These are phyloP conservation scores for Talpa occidentalis DNA, from an alignment of 2,113 vertebrate species.

Conservation along the genomic window DNA sequence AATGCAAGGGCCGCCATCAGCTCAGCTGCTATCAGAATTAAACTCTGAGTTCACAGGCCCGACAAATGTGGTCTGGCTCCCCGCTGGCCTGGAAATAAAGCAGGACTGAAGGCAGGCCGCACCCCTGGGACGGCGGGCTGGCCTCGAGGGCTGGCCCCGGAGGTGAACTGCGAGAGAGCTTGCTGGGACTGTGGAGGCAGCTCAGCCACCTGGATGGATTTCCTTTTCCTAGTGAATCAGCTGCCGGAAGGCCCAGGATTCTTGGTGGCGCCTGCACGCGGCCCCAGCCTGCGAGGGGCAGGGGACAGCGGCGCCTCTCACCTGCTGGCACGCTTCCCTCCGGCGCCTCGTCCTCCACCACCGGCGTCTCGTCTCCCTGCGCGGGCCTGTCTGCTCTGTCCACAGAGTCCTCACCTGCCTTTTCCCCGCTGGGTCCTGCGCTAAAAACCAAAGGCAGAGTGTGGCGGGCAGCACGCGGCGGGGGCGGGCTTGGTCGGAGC, in stretches of 20 bases:
- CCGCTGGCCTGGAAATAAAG: fast-evolving
- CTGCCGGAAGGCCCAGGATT: neutral
- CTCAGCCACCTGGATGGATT: neutral
- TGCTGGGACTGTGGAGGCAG: neutral
- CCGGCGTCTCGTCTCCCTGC: neutral
- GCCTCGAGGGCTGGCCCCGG: neutral
- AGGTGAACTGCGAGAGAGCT: neutral
- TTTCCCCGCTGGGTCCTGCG: slow-evolving; percentile 73
- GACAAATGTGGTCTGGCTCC: neutral
- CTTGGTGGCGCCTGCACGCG: too few relatives aligned
- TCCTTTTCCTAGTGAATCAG: neutral
- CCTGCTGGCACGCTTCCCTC: fast-evolving
- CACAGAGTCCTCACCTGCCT: slow-evolving; percentile 78
- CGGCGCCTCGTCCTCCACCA: too few relatives aligned
- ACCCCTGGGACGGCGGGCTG: too few relatives aligned
- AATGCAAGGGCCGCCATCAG: neutral
- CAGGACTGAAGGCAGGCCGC: too few relatives aligned
- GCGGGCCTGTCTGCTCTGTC: neutral
- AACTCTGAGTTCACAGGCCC: neutral
- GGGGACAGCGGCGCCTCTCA: too few relatives aligned
- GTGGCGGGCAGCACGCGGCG: too few relatives aligned
- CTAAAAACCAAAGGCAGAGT: slow-evolving; percentile 63
- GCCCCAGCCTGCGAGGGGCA: too few relatives aligned
- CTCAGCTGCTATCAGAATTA: neutral
- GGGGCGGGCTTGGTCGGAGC: too few relatives aligned